These are phyloP conservation scores for Scytalopus superciliaris DNA, from an alignment of 2,113 vertebrate genomes.

Conservation along the genomic window DNA sequence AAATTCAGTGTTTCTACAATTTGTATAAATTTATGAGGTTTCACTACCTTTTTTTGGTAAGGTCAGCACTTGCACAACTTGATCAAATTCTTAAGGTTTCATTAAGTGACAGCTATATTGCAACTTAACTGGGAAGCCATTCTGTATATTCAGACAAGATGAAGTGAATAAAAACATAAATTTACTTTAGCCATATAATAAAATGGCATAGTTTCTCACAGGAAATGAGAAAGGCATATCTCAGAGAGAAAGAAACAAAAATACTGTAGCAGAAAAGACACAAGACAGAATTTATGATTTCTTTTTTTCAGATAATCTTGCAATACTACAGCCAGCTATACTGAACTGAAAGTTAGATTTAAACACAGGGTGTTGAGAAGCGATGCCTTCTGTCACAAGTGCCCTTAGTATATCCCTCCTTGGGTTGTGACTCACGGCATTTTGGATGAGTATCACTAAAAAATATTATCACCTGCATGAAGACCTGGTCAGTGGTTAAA, in stretches of 20 bases:
- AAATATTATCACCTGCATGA: not conserved
- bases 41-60: not conserved
- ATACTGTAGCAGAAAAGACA: not conserved
- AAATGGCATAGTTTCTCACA: not conserved
- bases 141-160: not conserved
- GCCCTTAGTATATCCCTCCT: not conserved
- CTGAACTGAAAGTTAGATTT: not conserved
- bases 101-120: not conserved
- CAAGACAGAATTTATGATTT: not conserved
- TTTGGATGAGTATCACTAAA: not conserved
- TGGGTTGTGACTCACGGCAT: not conserved
- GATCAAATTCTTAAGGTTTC: not conserved
- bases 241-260: not conserved
- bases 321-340: not conserved
- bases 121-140: not conserved
- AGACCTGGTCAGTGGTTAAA: not conserved
- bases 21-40: not conserved
- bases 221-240: not conserved
- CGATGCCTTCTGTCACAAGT: not conserved
- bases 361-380: not conserved
- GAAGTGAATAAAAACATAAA: not conserved
- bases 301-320: not conserved
- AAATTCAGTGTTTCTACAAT: not conserved
- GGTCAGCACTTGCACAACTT: not conserved
- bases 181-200: not conserved